Evolutionary conservation across 1,140 invertebrate species (phyloP).

Genomic region (Saccostrea cuccullata): DNA sequence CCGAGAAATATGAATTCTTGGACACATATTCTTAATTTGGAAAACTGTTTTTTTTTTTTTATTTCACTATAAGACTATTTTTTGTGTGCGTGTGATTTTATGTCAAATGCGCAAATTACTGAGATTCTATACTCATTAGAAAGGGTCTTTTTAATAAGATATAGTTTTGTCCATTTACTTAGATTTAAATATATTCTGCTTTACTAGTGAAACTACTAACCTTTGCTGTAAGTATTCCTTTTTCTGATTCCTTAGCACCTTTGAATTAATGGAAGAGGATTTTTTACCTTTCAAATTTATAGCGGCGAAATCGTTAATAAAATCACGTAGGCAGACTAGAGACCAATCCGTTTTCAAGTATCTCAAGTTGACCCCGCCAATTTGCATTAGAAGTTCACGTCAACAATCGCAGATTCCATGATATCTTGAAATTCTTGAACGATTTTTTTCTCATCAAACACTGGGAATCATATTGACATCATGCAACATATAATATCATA

Average conservation of each 20-base stretch:
- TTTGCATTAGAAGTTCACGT: conserved; percentile 2
- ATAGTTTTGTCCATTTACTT: too few species aligned
- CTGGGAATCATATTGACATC: neutral
- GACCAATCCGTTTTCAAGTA: conserved; percentile 25
- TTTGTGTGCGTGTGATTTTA: too few species aligned
- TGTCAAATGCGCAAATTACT: too few species aligned
- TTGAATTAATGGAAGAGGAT: neutral
- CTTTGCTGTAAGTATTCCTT: conserved; percentile 10
- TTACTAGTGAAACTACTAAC: neutral
- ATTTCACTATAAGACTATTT: too few species aligned
- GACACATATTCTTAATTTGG: too few species aligned
- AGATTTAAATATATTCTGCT: too few species aligned
- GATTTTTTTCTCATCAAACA: neutral
- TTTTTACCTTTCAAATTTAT: conserved; percentile 27
- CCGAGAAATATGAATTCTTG: too few species aligned
- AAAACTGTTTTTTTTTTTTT: too few species aligned
- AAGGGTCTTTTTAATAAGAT: too few species aligned
- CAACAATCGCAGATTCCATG: neutral
- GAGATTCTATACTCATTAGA: too few species aligned
- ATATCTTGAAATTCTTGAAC: neutral
- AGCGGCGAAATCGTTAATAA: conserved; percentile 17
- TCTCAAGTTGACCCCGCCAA: neutral
- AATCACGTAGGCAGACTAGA: neutral
- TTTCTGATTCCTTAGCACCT: conserved; percentile 2
- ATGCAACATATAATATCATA: neutral